Percentiles rank a stretch among this genome's conserved stretches.
Evolutionary conservation across 53 echinoderm and acorn worm genomes (phyloP).

Genomic region (Echinarachnius parma): DNA sequence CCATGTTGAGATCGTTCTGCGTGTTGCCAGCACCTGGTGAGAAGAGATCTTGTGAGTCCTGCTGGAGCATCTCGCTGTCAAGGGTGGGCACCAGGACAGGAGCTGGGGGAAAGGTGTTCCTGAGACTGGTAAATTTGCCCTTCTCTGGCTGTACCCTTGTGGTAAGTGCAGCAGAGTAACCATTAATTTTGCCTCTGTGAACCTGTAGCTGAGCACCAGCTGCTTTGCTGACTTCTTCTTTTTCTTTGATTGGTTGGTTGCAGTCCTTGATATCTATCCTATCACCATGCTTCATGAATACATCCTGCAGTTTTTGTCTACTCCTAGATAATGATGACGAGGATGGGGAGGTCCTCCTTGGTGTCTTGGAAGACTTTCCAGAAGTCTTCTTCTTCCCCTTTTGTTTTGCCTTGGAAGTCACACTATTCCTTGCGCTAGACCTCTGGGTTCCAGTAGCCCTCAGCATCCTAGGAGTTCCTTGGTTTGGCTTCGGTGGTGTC

Average conservation of each 20-base stretch:
- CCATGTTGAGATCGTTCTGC: slow-evolving; percentile 50
- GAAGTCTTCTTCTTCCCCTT: slow-evolving; percentile 19
- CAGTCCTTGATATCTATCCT: too few species aligned
- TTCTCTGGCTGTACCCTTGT: not conserved
- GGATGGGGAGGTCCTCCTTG: slow-evolving; percentile 23
- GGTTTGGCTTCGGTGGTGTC: slow-evolving; percentile 57
- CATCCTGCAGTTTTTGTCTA: slow-evolving; percentile 8
- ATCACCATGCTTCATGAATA: too few species aligned
- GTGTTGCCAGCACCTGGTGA: slow-evolving; percentile 11
- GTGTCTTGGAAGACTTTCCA: not conserved
- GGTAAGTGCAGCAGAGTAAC: too few species aligned
- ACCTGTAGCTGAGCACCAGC: not conserved
- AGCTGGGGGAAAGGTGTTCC: not conserved
- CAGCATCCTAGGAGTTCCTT: slow-evolving; percentile 58
- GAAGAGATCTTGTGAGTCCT: slow-evolving; percentile 28
- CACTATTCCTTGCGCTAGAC: not conserved
- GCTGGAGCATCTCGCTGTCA: slow-evolving; percentile 18
- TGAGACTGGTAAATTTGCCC: too few species aligned
- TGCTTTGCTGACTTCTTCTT: not conserved
- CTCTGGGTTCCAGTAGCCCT: slow-evolving; percentile 58
- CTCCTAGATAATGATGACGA: slow-evolving; percentile 1
- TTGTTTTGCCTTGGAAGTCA: not conserved
- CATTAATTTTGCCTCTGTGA: too few species aligned
- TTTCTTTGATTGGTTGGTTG: not conserved
- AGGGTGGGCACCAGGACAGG: slow-evolving; percentile 3